A percentile compares a stretch with the other conserved stretches of the same genome.
These are phyloP conservation scores for Catotricha subobsoleta DNA, from an alignment of 2,888 invertebrate species.

Conservation along the genomic window DNA sequence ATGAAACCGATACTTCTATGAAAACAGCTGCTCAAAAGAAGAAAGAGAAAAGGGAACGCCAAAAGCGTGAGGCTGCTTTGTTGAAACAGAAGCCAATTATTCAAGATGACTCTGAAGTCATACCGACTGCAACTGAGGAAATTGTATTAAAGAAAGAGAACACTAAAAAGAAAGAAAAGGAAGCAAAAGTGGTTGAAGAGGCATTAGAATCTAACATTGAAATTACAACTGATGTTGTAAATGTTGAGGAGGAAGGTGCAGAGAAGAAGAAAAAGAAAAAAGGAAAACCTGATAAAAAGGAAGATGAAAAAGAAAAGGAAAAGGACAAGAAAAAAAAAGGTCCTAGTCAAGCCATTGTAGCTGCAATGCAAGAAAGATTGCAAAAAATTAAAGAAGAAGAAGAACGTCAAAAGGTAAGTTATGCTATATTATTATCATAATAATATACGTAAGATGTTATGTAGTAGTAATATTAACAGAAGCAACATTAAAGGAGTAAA, in stretches of 20 bases:
- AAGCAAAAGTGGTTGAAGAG: constrained; percentile 57
- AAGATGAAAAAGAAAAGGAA: constrained; percentile 37
- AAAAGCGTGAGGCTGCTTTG: constrained; percentile 47
- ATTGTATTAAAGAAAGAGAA: constrained; percentile 14
- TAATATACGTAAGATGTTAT: too few relatives aligned
- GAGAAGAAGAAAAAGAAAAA: constrained; percentile 23
- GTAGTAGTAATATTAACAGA: too few relatives aligned
- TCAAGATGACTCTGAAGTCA: constrained; percentile 8
- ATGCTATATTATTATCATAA: too few relatives aligned
- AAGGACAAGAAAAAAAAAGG: constrained; percentile 40
- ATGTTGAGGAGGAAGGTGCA: constrained; percentile 22
- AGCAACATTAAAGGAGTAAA: too few relatives aligned
- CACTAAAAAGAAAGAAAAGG: constrained; percentile 40
- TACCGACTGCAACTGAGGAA: constrained; percentile 15
- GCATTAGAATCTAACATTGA: constrained; percentile 36
- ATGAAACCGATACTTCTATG: constrained; percentile 39
- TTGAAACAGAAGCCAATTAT: constrained; percentile 18
- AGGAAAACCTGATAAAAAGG: constrained; percentile 20
- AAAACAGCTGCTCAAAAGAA: constrained; percentile 78
- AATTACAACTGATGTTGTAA: constrained; percentile 15
- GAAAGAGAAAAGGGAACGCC: constrained; percentile 71
- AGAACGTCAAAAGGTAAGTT: constrained; percentile 36
- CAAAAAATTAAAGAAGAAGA: constrained; percentile 79
- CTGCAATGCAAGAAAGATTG: constrained; percentile 83
- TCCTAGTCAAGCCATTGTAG: constrained; percentile 69